Conservation (phyloP, 2,888 invertebrate genomes). For the Pandemis cinnamomeana region DNA sequence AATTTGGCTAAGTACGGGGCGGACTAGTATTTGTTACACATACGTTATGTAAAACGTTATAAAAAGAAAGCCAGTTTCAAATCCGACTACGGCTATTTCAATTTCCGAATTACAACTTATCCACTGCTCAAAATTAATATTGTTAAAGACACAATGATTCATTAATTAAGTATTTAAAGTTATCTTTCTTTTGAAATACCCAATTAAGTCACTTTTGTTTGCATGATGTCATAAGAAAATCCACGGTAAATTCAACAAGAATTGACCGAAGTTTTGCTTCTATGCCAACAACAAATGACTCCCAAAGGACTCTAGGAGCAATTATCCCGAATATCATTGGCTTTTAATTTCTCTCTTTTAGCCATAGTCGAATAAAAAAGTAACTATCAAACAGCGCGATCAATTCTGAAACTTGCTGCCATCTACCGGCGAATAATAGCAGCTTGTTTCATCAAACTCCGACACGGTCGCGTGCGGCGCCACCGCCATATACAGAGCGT, state of each 20-base stretch:
- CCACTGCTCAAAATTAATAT: too few relatives aligned
- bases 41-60: neutral
- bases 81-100: neutral
- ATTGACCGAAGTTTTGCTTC: too few relatives aligned
- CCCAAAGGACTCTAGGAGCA: too few relatives aligned
- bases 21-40: slow-evolving; percentile 13
- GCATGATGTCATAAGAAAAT: too few relatives aligned
- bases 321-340: neutral
- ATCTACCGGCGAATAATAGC: slow-evolving; percentile 94
- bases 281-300: too few relatives aligned
- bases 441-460: slow-evolving; percentile 94
- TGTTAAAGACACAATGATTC: too few relatives aligned
- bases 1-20: slow-evolving; percentile 39
- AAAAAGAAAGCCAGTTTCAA: neutral
- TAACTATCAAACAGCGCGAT: slow-evolving; percentile 14
- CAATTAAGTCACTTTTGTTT: too few relatives aligned
- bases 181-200: too few relatives aligned
- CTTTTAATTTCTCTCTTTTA: neutral
- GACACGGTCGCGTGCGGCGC: slow-evolving; percentile 94
- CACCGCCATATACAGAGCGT: slow-evolving; percentile 93
- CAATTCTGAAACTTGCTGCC: slow-evolving; percentile 86
- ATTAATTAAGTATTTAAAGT: too few relatives aligned
- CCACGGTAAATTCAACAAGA: too few relatives aligned
- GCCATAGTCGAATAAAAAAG: neutral
- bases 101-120: neutral